These are phyloP conservation scores for Crotalus helleri DNA, from an alignment of 2,113 vertebrate genomes.

Conservation along the genomic window DNA sequence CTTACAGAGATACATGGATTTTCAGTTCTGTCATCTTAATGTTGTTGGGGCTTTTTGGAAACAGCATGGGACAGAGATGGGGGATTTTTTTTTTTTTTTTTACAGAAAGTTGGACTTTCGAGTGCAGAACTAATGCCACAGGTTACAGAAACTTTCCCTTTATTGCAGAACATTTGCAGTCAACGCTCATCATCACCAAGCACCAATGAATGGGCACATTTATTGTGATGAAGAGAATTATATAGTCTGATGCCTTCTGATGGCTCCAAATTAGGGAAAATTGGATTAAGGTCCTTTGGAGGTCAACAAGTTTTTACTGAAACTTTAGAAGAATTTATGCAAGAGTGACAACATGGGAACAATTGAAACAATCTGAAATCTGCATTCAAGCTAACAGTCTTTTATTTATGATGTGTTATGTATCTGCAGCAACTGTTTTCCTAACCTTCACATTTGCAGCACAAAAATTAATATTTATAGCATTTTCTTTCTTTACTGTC, in stretches of 20 bases:
- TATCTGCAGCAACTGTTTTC: not conserved
- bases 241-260: not conserved
- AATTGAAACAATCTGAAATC: not conserved
- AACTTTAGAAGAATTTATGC: not conserved
- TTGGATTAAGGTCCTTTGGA: not conserved
- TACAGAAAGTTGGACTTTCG: not conserved
- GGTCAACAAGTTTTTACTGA: not conserved
- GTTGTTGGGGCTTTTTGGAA: not conserved
- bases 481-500: not conserved
- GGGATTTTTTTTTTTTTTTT: not conserved
- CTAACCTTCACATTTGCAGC: not conserved
- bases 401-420: not conserved
- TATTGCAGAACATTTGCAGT: not conserved
- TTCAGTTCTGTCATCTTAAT: not conserved
- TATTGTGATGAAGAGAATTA: not conserved
- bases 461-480: constrained; percentile 15
- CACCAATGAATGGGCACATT: not conserved
- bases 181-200: not conserved
- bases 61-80: not conserved
- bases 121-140: not conserved
- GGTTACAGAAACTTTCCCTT: not conserved
- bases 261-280: not conserved
- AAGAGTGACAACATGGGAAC: not conserved
- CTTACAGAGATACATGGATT: not conserved
- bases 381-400: not conserved